A percentile compares a stretch with the other conserved stretches of the same genome.
These are phyloP conservation scores for Aurelia aurita complex sp. Pacific DNA, from an alignment of 30 jellyfish, hydroid and myxozoan genomes.

Conservation along the genomic window DNA sequence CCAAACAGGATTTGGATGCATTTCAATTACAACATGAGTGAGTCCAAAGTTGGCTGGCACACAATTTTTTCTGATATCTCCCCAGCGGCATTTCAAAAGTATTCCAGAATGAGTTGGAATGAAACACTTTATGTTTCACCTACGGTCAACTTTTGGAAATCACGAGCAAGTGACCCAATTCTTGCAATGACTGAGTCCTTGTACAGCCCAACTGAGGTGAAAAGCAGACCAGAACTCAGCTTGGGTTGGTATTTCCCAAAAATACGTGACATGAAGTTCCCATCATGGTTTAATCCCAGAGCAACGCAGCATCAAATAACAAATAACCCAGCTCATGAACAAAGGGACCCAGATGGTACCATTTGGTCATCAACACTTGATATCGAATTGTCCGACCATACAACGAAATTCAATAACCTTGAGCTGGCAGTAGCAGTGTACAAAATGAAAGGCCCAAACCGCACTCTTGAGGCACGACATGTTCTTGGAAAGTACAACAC, in stretches of 20 bases:
- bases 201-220: slow-evolving; percentile 56
- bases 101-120: slow-evolving; percentile 4
- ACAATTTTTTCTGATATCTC: slow-evolving; percentile 50
- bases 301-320: background rate
- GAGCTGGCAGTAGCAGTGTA: slow-evolving; percentile 61
- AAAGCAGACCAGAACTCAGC: slow-evolving; percentile 47
- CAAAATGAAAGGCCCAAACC: slow-evolving; percentile 34
- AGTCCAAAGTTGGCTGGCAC: slow-evolving; percentile 51
- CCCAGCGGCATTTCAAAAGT: slow-evolving; percentile 22
- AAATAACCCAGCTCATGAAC: slow-evolving; percentile 70
- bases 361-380: slow-evolving; percentile 57
- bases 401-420: slow-evolving; percentile 9
- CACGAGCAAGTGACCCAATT: slow-evolving; percentile 24
- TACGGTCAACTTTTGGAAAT: slow-evolving; percentile 56
- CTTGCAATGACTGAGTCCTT: slow-evolving; percentile 62
- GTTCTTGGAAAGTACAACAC: slow-evolving; percentile 59
- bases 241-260: slow-evolving; percentile 24
- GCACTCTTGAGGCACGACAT: slow-evolving; percentile 51
- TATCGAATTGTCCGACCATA: slow-evolving; percentile 13
- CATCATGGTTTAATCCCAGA: background rate
- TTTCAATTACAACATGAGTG: slow-evolving; percentile 29
- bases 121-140: slow-evolving; percentile 41
- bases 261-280: slow-evolving; percentile 16
- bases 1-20: slow-evolving; percentile 34
- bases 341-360: slow-evolving; percentile 66